Base-by-base conservation (phyloP, 2,888 invertebrate species). In the Protodeltote pygarga region DNA sequence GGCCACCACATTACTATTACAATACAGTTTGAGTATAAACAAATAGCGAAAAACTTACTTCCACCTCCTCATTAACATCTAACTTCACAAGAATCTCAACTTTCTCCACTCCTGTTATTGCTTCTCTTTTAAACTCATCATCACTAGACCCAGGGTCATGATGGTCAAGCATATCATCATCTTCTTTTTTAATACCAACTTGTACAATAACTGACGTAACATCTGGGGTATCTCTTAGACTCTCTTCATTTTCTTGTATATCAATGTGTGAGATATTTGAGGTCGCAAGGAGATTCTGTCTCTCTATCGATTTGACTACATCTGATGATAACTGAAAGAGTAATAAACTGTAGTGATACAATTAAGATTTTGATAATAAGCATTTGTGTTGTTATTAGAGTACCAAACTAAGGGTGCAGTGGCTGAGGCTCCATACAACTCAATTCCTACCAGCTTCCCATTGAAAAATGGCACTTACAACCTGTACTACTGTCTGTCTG, bases 41-140 rank as follows among this genome's bases (percentile, higher is more conserved):
- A n/a, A n/a, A n/a, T n/a, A n/a, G n/a, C n/a, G n/a, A n/a, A n/a
- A n/a, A n/a, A n/a, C n/a, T n/a, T n/a, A n/a, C 20, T 23, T 38
- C 39, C 6, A 32, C 25, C 13, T 29, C 45, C 8, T 48, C 47
- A 0, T 28, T 29, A 21, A 49, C 19, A 3, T 58, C 40, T 15
- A 44, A 21, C 19, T 46, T 50, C 24, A 46, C 37, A 21, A 11
- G 5, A 19, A 48, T 27, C 8, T 70, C 61, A 4, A 55, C 33
- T 24, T 65, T 66, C 37, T 57, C 65, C 17, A 59, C 31, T 72
- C 50, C 68, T 68, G 15, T 46, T 48, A 27, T 73, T 77, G n/a
- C 41, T 76, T 79, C 11, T 72, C 75, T 47, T 83, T 85, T 44
- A 81, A 83, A 45, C 87, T 89, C 81, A 51, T 83, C 86, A 59